A percentile compares a stretch with the other conserved stretches of the same genome.
These are phyloP conservation scores for Tenualosa ilisha DNA, from an alignment of 2,797 vertebrate species.

Conservation along the genomic window DNA sequence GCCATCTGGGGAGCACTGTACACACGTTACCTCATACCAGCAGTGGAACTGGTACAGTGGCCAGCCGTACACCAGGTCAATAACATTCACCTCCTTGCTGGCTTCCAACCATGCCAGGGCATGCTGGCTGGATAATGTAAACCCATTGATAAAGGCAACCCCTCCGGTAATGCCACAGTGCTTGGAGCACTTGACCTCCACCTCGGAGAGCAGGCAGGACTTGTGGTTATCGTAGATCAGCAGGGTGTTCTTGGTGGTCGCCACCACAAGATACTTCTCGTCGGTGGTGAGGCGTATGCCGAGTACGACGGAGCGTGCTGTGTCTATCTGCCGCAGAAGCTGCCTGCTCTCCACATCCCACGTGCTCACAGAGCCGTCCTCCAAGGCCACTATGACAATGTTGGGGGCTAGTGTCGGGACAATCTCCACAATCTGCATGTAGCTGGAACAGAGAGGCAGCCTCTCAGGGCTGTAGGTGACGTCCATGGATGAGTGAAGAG, in stretches of 20 bases:
- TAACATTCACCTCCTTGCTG: slow-evolving; percentile 96
- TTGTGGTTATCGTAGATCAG: slow-evolving; percentile 97
- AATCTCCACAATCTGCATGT: slow-evolving; percentile 94
- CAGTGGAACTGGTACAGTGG: slow-evolving; percentile 98
- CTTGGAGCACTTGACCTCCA: slow-evolving; percentile 97
- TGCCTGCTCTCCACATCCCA: slow-evolving; percentile 97
- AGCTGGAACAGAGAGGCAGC: slow-evolving; percentile 90
- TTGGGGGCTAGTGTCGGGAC: slow-evolving; percentile 91
- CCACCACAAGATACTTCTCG: slow-evolving; percentile 96
- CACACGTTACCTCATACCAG: slow-evolving; percentile 98
- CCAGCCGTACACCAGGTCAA: slow-evolving; percentile 96
- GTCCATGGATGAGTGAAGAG: slow-evolving; percentile 97
- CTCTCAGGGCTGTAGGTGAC: slow-evolving; percentile 96
- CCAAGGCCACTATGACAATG: slow-evolving; percentile 90
- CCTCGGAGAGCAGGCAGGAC: slow-evolving; percentile 96
- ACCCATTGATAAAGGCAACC: slow-evolving; percentile 93
- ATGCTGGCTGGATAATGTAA: slow-evolving; percentile 92
- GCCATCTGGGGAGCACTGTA: slow-evolving; percentile 95
- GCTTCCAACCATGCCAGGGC: slow-evolving; percentile 97
- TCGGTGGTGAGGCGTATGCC: slow-evolving; percentile 91
- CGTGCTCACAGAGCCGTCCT: slow-evolving; percentile 96
- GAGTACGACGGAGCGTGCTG: slow-evolving; percentile 90
- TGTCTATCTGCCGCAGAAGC: slow-evolving; percentile 92
- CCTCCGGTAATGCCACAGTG: slow-evolving; percentile 84
- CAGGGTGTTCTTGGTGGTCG: slow-evolving; percentile 96